Evolutionary conservation across 2,888 invertebrate species (phyloP).

Genomic region (Adelognathus sp.): DNA sequence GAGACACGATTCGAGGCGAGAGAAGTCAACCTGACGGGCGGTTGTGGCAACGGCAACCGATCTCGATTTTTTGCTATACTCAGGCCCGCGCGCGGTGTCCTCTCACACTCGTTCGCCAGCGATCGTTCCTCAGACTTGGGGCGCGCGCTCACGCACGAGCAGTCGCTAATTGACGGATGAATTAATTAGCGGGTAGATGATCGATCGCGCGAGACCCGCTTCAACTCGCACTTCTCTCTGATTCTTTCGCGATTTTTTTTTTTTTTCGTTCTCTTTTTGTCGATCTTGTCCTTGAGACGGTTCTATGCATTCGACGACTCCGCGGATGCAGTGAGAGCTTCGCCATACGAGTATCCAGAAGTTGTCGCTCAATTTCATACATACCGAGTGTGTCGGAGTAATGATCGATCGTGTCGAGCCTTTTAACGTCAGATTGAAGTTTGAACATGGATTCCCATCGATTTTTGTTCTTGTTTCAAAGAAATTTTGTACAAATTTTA

Average conservation of each 20-base stretch:
- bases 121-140: slow-evolving; percentile 1
- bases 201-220: slow-evolving; percentile 69
- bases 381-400: not conserved
- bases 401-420: not conserved
- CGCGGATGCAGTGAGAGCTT: not conserved
- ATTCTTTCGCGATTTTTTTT: not conserved
- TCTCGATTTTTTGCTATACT: slow-evolving; percentile 60
- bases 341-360: not conserved
- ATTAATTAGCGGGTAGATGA: slow-evolving; percentile 77
- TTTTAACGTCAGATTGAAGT: too few relatives aligned
- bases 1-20: not conserved
- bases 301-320: slow-evolving; percentile 2
- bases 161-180: slow-evolving; percentile 77
- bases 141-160: slow-evolving; percentile 54
- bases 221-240: slow-evolving; percentile 28
- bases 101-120: slow-evolving; percentile 49
- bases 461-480: too few relatives aligned
- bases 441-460: too few relatives aligned
- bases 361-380: not conserved
- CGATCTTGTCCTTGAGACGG: slow-evolving; percentile 24
- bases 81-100: slow-evolving; percentile 13
- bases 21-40: slow-evolving; percentile 25
- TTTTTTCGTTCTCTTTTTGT: slow-evolving; percentile 1
- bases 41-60: slow-evolving; percentile 28
- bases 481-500: too few relatives aligned